Evolutionary conservation across 2,797 vertebrate species (phyloP).

Genomic region (Acropternis orthonyx): DNA sequence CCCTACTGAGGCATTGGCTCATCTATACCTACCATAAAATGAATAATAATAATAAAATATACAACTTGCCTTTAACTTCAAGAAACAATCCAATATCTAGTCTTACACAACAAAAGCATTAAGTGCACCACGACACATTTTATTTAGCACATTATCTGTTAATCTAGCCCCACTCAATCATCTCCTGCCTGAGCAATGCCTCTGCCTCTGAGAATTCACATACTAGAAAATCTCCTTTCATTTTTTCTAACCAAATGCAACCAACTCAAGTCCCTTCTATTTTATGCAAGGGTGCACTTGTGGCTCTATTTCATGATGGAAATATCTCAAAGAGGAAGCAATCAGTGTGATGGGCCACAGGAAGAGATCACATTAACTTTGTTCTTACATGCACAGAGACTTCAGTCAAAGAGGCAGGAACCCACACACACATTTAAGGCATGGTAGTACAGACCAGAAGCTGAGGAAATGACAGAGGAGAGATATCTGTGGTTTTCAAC

Average conservation of each 20-base stretch:
- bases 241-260: neutral
- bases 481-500: neutral
- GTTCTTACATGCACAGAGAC: neutral
- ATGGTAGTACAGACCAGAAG: neutral
- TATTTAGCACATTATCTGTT: neutral
- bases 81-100: neutral
- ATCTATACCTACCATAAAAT: neutral
- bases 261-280: neutral
- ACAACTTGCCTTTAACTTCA: neutral
- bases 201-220: neutral
- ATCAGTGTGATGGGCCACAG: neutral
- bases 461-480: neutral
- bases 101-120: neutral
- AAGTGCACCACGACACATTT: neutral
- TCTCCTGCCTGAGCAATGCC: neutral
- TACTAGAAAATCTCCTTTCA: neutral
- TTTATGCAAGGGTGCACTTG: neutral
- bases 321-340: neutral
- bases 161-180: neutral
- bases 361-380: neutral
- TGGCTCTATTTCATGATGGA: neutral
- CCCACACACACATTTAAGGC: neutral
- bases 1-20: neutral
- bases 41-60: neutral
- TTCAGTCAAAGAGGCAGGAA: neutral